Evolutionary conservation across 2,797 vertebrate species (phyloP).

Genomic region (Microtus agrestis): DNA sequence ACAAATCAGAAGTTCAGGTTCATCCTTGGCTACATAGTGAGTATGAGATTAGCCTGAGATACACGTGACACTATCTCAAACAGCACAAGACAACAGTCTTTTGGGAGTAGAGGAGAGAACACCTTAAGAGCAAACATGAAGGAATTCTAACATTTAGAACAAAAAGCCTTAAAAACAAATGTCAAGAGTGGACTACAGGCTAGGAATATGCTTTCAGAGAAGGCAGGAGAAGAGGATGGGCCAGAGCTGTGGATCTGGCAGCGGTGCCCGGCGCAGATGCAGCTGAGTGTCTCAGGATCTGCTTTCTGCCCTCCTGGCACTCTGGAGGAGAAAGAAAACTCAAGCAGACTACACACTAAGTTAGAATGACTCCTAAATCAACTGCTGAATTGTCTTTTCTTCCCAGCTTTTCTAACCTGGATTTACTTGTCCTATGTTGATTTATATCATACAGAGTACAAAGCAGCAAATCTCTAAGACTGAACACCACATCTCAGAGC

Average conservation of each 20-base stretch:
- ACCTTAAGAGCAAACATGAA: not conserved
- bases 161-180: slow-evolving; percentile 26
- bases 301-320: not conserved
- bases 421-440: slow-evolving; percentile 59
- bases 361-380: slow-evolving; percentile 15
- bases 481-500: slow-evolving; percentile 59
- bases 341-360: not conserved
- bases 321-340: not conserved
- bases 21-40: not conserved
- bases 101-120: not conserved
- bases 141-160: slow-evolving; percentile 57
- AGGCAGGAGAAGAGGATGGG: not conserved
- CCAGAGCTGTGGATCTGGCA: not conserved
- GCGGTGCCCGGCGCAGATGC: not conserved
- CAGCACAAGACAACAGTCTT: not conserved
- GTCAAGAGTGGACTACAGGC: not conserved
- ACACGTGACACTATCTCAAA: not conserved
- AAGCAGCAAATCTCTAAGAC: slow-evolving; percentile 29
- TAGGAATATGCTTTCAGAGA: not conserved
- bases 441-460: slow-evolving; percentile 7
- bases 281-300: not conserved
- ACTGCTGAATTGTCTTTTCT: not conserved
- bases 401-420: not conserved
- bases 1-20: not conserved
- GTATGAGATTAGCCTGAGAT: not conserved